Percentiles rank a stretch among this genome's conserved stretches.
Conservation (phyloP, 2,888 invertebrate species). For the Philhelius pedissequus region DNA sequence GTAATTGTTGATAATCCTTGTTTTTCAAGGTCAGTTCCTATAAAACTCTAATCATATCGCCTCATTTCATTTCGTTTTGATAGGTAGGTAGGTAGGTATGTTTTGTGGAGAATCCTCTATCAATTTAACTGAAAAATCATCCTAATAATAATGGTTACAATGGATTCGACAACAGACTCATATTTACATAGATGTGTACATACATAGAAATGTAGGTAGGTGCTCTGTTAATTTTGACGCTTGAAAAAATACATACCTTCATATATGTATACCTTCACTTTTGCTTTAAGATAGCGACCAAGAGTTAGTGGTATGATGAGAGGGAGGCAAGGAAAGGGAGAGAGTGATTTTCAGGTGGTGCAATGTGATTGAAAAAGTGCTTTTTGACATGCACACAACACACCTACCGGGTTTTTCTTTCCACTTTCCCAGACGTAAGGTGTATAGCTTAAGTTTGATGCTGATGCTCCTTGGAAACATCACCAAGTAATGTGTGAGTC, state of each 20-base stretch:
- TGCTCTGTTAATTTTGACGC: slow-evolving; percentile 26
- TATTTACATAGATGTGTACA: background rate
- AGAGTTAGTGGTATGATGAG: background rate
- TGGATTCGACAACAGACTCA: slow-evolving; percentile 26
- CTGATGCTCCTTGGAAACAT: slow-evolving; percentile 23
- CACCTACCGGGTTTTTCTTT: slow-evolving; percentile 51
- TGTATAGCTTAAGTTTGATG: slow-evolving; percentile 38
- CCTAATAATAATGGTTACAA: slow-evolving; percentile 40
- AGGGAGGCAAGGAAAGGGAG: background rate
- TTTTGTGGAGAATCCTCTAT: too few species aligned
- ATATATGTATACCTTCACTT: slow-evolving; percentile 33
- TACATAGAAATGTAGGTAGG: background rate
- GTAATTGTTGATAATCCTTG: slow-evolving; percentile 37
- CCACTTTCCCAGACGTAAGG: slow-evolving; percentile 33
- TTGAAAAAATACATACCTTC: slow-evolving; percentile 48
- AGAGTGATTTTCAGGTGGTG: slow-evolving; percentile 57
- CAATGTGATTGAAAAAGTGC: slow-evolving; percentile 67
- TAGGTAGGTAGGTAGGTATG: background rate
- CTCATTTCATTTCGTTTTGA: background rate
- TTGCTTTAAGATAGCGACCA: slow-evolving; percentile 1
- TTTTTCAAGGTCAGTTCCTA: slow-evolving; percentile 48
- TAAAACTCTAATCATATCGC: background rate
- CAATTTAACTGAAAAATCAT: slow-evolving; percentile 27
- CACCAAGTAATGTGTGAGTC: slow-evolving; percentile 60
- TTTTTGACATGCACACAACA: slow-evolving; percentile 61